phyloP scores from a whole-genome alignment of 1,140 invertebrate species.

The Ephestia elutella region DNA sequence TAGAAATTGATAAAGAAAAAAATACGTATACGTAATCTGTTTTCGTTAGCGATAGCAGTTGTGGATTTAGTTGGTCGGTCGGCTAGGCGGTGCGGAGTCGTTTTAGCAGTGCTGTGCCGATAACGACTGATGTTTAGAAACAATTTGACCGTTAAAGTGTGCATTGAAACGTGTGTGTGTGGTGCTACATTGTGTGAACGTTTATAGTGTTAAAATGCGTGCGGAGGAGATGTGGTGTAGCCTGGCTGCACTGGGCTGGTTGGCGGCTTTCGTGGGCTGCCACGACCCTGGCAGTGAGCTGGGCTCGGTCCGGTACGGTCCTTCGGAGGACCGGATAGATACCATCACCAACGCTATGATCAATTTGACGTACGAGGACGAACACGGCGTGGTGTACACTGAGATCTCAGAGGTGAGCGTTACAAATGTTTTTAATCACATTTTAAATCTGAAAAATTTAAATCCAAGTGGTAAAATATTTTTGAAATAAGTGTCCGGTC shows the following conservation, averaged over 20 bases:
- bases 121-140: constrained; percentile 34
- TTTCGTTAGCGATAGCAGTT: constrained; percentile 43
- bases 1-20: constrained; percentile 38
- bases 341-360: constrained; percentile 58
- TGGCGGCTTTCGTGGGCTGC: constrained; percentile 48
- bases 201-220: constrained; percentile 36
- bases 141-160: constrained; percentile 18
- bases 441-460: too few relatives aligned
- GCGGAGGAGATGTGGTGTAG: constrained; percentile 49
- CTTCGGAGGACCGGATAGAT: constrained; percentile 50
- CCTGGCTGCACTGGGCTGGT: constrained; percentile 47
- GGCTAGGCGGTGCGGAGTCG: constrained; percentile 23
- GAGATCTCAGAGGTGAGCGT: constrained; percentile 62
- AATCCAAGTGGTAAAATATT: too few relatives aligned
- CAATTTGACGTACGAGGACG: constrained; percentile 59
- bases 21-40: constrained; percentile 37
- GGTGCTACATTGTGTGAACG: constrained; percentile 26
- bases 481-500: too few relatives aligned
- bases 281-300: constrained; percentile 52
- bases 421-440: constrained; percentile 7
- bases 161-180: constrained; percentile 14
- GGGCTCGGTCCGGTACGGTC: constrained; percentile 49
- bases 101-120: constrained; percentile 25
- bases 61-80: constrained; percentile 23
- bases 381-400: constrained; percentile 52